phyloP scores from a whole-genome alignment of 2,113 vertebrate genomes.

The Lophochroa leadbeateri region DNA sequence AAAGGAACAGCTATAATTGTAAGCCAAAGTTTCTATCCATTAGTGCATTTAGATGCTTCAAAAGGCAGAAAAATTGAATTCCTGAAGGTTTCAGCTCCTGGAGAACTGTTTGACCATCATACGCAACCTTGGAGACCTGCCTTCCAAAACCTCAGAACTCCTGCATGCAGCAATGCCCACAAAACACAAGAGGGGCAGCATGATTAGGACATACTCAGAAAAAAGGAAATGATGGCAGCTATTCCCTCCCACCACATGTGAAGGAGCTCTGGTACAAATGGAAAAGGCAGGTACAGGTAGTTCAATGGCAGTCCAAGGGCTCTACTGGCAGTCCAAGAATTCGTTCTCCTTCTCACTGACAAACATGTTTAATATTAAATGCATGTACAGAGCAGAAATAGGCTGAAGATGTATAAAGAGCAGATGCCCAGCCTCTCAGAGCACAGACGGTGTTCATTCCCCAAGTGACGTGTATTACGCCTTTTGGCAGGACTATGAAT shows the following conservation, averaged over 20 bases:
- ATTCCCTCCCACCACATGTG: not conserved
- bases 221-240: not conserved
- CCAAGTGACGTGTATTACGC: not conserved
- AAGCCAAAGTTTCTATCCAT: not conserved
- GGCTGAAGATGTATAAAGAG: not conserved
- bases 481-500: not conserved
- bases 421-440: not conserved
- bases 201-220: not conserved
- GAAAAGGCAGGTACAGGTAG: not conserved
- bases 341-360: not conserved
- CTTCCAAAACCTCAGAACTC: not conserved
- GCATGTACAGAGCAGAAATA: not conserved
- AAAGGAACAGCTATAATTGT: not conserved
- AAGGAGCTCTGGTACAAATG: not conserved
- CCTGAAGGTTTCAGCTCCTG: not conserved
- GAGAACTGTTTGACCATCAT: not conserved
- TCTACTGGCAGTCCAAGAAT: not conserved
- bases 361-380: not conserved
- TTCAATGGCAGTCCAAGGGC: not conserved
- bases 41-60: not conserved
- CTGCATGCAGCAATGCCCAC: not conserved
- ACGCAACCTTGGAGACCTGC: not conserved
- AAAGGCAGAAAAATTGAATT: not conserved
- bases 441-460: accelerated
- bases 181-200: not conserved